Evolutionary conservation across 2,113 vertebrate genomes (phyloP).

Genomic region (Motacilla alba): DNA sequence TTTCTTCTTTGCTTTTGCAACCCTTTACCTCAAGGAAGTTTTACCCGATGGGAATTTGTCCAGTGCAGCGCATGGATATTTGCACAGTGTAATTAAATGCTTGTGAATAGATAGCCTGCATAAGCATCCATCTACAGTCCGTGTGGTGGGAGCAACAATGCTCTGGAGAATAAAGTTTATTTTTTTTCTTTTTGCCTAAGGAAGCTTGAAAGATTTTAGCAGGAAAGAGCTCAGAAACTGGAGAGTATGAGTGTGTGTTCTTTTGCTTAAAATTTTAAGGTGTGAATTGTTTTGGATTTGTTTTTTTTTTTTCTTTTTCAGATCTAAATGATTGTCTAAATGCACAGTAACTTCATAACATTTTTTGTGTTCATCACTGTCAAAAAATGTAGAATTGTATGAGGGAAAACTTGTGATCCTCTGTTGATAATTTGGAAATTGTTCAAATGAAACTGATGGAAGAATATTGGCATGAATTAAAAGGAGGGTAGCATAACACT

Average conservation of each 20-base stretch:
- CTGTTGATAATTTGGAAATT: not conserved
- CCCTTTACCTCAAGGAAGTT: not conserved
- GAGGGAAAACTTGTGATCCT: not conserved
- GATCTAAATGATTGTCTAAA: not conserved
- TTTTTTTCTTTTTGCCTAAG: not conserved
- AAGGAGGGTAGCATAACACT: not conserved
- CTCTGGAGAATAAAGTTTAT: not conserved
- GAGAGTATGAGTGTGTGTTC: not conserved
- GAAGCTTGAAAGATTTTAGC: not conserved
- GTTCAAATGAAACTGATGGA: not conserved
- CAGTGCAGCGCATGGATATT: not conserved
- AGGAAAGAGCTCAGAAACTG: not conserved
- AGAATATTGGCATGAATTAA: not conserved
- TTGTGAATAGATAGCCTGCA: not conserved
- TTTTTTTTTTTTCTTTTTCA: not conserved
- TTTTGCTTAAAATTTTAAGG: not conserved
- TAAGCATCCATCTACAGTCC: not conserved
- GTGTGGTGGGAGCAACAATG: not conserved
- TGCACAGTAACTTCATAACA: rapidly evolving
- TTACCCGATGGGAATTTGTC: not conserved
- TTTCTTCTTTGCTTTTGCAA: not conserved
- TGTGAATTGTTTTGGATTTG: not conserved
- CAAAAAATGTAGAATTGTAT: not conserved
- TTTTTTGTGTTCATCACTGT: not conserved
- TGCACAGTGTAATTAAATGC: not conserved